Evolutionary conservation across 2,797 vertebrate species (phyloP), one percentile per base, ranked within the genome.

Genomic region (Tapera naevia): DNA sequence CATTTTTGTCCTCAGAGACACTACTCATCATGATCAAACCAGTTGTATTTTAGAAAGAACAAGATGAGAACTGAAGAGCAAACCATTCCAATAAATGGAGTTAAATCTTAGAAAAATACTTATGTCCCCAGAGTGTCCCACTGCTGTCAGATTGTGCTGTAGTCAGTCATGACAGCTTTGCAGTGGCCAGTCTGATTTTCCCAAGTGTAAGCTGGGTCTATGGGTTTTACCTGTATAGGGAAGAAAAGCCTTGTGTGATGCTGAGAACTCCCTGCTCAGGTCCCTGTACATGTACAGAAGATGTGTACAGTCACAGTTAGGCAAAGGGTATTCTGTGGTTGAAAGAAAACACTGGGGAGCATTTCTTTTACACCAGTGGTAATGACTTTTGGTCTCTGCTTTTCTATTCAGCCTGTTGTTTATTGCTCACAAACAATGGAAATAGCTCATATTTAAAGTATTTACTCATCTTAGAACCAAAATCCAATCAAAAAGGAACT

Each of bases 401-500:
- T 91, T 93, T 88, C 80, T 85, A 13, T 62, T 93, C 93, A 91
- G 80, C 72, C 43, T 74, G 74, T 61, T 86, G 75, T 90, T 93
- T 95, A 90, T 87, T 90, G 69, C 78, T 69, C 88, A 85, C 76
- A 89, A 95, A 91, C 67, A 90, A 83, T 93, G 75, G 87, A 71
- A 91, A 86, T 37, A 81, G 85, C 86, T 92, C 83, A 76, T 85
- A 87, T 90, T 92, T 95, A 69, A 91, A 95, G 62, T 0, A 8
- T 80, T 94, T 91, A 80, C 84, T 92, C 86, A 91, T 89, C 93
- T 96, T 92, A 88, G 92, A 96, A 45, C 46, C 78, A 66, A 95
- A 57, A 56, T 80, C 57, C 80, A 89, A 78, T 84, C 93, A 92
- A 76, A 91, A 82, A 69, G 19, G 60, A 82, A 90, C 73, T 91